phyloP scores from a whole-genome alignment of 2,797 vertebrate genomes.

The Syngnathus acus region DNA sequence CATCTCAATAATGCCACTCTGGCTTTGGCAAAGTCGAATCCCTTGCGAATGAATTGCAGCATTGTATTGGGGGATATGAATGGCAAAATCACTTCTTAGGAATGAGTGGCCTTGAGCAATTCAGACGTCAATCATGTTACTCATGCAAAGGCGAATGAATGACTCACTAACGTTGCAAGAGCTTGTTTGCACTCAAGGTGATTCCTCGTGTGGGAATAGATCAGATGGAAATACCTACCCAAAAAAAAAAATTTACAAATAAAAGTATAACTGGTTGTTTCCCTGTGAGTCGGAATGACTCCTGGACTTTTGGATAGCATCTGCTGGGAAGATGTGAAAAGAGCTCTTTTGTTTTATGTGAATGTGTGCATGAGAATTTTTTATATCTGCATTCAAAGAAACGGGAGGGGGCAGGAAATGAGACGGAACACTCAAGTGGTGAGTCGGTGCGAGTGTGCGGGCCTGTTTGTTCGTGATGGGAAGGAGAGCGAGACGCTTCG shows the following conservation, averaged over 20 bases:
- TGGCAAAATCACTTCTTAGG: constrained; percentile 57
- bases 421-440: constrained; percentile 51
- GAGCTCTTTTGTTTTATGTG: constrained; percentile 15
- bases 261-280: constrained; percentile 7
- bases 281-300: constrained; percentile 28
- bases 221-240: constrained; percentile 23
- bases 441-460: background rate
- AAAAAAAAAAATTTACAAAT: background rate
- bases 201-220: constrained; percentile 28
- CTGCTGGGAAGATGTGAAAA: constrained; percentile 33
- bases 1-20: constrained; percentile 39
- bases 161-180: constrained; percentile 53
- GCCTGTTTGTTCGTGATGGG: background rate
- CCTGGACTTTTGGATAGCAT: constrained; percentile 30
- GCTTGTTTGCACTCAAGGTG: constrained; percentile 31
- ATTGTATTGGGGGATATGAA: constrained; percentile 53
- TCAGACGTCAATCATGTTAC: constrained; percentile 47
- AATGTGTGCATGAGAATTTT: constrained; percentile 23
- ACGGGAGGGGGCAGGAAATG: constrained; percentile 41
- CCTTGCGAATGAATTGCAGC: constrained; percentile 53
- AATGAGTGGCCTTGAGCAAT: constrained; percentile 66
- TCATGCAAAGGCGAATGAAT: constrained; percentile 40
- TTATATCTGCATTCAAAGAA: constrained; percentile 46
- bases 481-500: background rate
- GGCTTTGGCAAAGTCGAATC: constrained; percentile 32